A percentile compares a stretch with the other conserved stretches of the same genome.
Conservation (phyloP, 2,113 vertebrate genomes). For the Lepisosteus oculatus region DNA sequence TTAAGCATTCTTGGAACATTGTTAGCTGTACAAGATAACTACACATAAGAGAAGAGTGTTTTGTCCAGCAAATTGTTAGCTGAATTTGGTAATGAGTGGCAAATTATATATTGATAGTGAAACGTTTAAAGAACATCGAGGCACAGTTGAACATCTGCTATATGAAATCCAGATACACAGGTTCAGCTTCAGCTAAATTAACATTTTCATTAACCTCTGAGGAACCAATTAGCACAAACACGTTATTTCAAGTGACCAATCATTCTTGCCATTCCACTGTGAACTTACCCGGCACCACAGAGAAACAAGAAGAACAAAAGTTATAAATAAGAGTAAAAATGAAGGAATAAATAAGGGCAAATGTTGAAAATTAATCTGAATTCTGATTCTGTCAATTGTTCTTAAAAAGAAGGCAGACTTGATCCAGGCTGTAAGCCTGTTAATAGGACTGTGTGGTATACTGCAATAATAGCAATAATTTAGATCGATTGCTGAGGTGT, state of each 20-base stretch:
- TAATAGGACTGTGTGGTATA: constrained; percentile 13
- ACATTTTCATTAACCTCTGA: constrained; percentile 31
- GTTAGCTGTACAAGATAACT: too few species aligned
- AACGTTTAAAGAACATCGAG: too few species aligned
- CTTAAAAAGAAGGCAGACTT: constrained; percentile 23
- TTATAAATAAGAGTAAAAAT: background rate
- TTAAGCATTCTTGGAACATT: too few species aligned
- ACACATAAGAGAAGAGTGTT: too few species aligned
- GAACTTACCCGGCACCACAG: constrained; percentile 11
- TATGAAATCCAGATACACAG: background rate
- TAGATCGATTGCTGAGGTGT: background rate
- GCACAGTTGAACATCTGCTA: background rate
- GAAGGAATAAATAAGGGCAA: background rate
- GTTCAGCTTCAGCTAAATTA: constrained; percentile 17
- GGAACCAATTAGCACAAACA: constrained; percentile 37
- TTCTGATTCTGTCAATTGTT: constrained; percentile 14
- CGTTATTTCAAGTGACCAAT: constrained; percentile 44
- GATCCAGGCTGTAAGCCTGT: constrained; percentile 10
- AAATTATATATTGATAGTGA: too few species aligned
- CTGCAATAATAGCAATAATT: background rate
- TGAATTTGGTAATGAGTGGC: too few species aligned
- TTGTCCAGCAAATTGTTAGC: too few species aligned
- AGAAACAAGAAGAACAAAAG: constrained; percentile 6
- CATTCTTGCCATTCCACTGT: constrained; percentile 19
- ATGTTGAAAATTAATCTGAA: constrained; percentile 26